Conservation (phyloP, 1,140 invertebrate species). For the Drosophila rhopaloa region DNA sequence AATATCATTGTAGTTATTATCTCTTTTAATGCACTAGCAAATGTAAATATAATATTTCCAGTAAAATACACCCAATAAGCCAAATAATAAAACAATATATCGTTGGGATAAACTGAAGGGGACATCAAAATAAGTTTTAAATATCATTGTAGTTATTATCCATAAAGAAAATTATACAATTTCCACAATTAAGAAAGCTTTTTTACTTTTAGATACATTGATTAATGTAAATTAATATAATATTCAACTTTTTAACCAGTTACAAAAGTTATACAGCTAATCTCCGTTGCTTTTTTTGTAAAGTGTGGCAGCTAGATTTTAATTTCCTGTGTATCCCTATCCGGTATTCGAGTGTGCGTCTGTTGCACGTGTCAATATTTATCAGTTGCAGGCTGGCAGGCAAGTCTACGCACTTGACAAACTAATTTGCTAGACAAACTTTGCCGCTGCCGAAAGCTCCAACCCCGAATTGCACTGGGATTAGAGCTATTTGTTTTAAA, state of each 20-base stretch:
- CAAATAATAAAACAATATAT: neutral
- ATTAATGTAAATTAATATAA: neutral
- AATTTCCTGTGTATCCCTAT: conserved; percentile 67
- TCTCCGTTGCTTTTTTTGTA: neutral
- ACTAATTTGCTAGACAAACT: conserved; percentile 80
- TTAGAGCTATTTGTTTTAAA: conserved; percentile 81
- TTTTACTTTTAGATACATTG: too few species aligned
- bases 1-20: too few species aligned
- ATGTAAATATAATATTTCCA: neutral
- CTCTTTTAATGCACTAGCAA: conserved; percentile 6
- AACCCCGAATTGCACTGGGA: conserved; percentile 34
- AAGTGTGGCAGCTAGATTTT: conserved; percentile 51
- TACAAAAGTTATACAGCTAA: neutral
- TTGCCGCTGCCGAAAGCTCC: conserved; percentile 39
- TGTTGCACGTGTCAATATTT: conserved; percentile 52
- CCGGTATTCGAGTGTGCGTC: conserved; percentile 18
- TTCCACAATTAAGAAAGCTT: too few species aligned
- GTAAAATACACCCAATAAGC: neutral
- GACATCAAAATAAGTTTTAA: neutral
- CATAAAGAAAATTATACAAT: too few species aligned
- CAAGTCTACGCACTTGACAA: conserved; percentile 73
- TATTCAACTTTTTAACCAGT: neutral
- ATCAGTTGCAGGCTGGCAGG: conserved; percentile 18
- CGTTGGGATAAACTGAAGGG: too few species aligned
- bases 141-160: too few species aligned